Percentiles rank a stretch among this genome's conserved stretches.
Conservation (phyloP, 2,113 vertebrate genomes). For the Pseudolaguvia tuberculata region DNA sequence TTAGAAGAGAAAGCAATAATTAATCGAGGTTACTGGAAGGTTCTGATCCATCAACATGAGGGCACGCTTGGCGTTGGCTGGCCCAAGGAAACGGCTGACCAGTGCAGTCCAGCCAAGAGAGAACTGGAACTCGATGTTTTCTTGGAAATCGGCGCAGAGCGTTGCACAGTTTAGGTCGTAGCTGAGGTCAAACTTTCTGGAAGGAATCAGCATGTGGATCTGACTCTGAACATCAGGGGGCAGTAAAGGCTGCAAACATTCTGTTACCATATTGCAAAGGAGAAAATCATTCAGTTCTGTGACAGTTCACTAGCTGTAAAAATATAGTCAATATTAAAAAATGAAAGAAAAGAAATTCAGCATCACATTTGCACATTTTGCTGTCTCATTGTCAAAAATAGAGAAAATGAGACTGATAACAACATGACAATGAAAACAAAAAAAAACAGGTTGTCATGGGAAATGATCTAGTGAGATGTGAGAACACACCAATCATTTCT, state of each 20-base stretch:
- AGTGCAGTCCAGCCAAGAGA: slow-evolving; percentile 86
- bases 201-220: slow-evolving; percentile 78
- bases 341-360: too few species aligned
- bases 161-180: slow-evolving; percentile 91
- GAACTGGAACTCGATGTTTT: slow-evolving; percentile 91
- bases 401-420: too few species aligned
- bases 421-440: too few species aligned
- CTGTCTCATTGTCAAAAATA: too few species aligned
- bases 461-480: too few species aligned
- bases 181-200: slow-evolving; percentile 91
- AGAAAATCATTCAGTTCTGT: background rate
- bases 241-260: slow-evolving; percentile 87
- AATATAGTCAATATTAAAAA: too few species aligned
- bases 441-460: too few species aligned
- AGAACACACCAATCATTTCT: slow-evolving; percentile 83
- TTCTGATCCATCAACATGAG: slow-evolving; percentile 80
- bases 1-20: background rate
- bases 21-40: slow-evolving; percentile 64
- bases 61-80: slow-evolving; percentile 78
- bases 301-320: too few species aligned
- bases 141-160: slow-evolving; percentile 91
- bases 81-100: slow-evolving; percentile 86
- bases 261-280: slow-evolving; percentile 58
- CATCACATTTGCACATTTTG: too few species aligned
- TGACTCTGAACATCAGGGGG: slow-evolving; percentile 78